A percentile compares a stretch with the other conserved stretches of the same genome.
Evolutionary conservation across 2,113 vertebrate species (phyloP).

Genomic region (Scopus umbretta): DNA sequence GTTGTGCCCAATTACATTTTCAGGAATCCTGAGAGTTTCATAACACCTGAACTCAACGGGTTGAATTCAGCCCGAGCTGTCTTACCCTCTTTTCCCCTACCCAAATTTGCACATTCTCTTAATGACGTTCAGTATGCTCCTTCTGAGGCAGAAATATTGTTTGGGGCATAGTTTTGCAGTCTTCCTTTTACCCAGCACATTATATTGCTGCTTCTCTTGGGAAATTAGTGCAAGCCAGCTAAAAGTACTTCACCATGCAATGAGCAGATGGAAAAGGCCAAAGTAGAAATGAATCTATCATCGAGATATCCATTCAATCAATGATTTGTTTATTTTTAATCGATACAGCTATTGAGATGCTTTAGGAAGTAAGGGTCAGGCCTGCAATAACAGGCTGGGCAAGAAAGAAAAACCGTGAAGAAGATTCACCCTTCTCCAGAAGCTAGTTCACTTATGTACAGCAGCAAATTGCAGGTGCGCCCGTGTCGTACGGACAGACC

Average conservation of each 20-base stretch:
- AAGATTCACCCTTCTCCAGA: background rate
- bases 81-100: background rate
- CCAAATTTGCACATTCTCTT: background rate
- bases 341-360: constrained; percentile 7
- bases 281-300: constrained; percentile 36
- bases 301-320: constrained; percentile 39
- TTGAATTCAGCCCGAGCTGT: background rate
- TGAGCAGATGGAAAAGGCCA: constrained; percentile 53
- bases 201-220: constrained; percentile 50
- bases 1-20: background rate
- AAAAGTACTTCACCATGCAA: constrained; percentile 15
- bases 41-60: background rate
- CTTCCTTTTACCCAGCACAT: background rate
- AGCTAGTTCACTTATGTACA: background rate
- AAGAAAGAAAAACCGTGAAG: background rate
- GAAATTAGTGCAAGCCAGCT: constrained; percentile 62
- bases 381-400: constrained; percentile 22
- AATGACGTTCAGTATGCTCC: constrained; percentile 30
- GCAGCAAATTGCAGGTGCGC: constrained; percentile 15
- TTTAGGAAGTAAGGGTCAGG: constrained; percentile 10
- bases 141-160: constrained; percentile 37
- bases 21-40: background rate
- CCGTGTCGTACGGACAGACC: background rate
- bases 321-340: constrained; percentile 66
- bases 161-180: background rate